Evolutionary conservation across 2,113 vertebrate species (phyloP).

Genomic region (Oreochromis aureus): DNA sequence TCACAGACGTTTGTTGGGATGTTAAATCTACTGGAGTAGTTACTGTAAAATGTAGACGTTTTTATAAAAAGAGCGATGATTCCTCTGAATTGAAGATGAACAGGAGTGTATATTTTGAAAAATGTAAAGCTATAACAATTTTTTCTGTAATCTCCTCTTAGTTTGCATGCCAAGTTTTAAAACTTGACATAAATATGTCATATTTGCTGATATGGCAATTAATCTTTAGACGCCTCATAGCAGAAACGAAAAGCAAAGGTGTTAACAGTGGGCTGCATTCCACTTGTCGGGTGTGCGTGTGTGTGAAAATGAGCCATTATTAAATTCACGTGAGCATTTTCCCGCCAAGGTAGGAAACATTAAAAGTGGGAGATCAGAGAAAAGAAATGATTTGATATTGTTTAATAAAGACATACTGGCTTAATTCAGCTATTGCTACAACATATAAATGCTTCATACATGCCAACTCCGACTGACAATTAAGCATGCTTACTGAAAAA

Average conservation of each 20-base stretch:
- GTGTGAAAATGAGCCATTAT: background rate
- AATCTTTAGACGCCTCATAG: background rate
- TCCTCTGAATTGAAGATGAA: background rate
- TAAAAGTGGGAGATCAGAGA: background rate
- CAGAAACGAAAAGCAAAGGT: background rate
- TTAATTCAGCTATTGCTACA: background rate
- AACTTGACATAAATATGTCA: background rate
- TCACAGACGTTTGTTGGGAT: background rate
- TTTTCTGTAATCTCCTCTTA: background rate
- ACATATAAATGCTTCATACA: background rate
- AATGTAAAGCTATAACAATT: background rate
- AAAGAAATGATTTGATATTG: background rate
- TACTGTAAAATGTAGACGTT: background rate
- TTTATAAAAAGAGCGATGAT: background rate
- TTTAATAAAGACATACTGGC: background rate
- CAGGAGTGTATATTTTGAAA: background rate
- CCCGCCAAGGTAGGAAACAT: background rate
- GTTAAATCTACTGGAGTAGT: background rate
- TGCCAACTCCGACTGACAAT: background rate
- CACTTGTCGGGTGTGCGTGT: fast-evolving
- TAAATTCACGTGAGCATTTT: background rate
- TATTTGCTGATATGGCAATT: background rate
- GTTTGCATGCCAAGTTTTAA: background rate
- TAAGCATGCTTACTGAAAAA: background rate
- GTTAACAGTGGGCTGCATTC: background rate